Percentiles rank a stretch among this genome's conserved stretches.
These are phyloP conservation scores for Nezara viridula DNA, from an alignment of 2,888 invertebrate genomes.

Conservation along the genomic window DNA sequence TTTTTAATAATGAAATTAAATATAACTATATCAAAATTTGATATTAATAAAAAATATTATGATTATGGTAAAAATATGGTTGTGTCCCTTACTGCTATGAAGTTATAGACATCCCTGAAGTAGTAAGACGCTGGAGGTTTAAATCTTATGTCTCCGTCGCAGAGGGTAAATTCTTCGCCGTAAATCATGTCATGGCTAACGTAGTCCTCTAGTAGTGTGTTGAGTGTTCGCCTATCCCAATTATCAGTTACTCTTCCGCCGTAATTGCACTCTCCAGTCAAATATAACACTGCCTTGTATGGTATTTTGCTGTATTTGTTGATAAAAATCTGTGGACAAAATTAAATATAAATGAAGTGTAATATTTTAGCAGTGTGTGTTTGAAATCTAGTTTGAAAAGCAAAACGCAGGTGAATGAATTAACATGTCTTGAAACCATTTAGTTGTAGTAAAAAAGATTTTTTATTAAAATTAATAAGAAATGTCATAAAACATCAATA, in stretches of 20 bases:
- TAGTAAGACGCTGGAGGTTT: neutral
- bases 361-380: no score
- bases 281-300: slow-evolving; percentile 87
- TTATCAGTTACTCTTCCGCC: slow-evolving; percentile 90
- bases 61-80: neutral
- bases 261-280: slow-evolving; percentile 93
- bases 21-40: neutral
- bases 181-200: slow-evolving; percentile 77
- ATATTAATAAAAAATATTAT: no score
- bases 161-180: neutral
- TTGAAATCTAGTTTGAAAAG: neutral
- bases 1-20: no score
- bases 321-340: slow-evolving; percentile 76
- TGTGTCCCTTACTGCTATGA: neutral
- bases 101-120: neutral
- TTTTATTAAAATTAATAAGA: no score
- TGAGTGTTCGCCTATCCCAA: slow-evolving; percentile 85
- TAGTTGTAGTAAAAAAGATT: neutral
- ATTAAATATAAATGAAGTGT: neutral
- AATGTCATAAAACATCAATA: no score
- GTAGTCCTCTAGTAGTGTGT: slow-evolving; percentile 82
- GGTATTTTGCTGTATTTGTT: slow-evolving; percentile 84
- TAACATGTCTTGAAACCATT: neutral
- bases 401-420: neutral
- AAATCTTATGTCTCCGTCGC: neutral